Evolutionary conservation across 2,888 invertebrate genomes (phyloP), one percentile per base, ranked within the genome.

Genomic region (Dichetophora obliterata): DNA sequence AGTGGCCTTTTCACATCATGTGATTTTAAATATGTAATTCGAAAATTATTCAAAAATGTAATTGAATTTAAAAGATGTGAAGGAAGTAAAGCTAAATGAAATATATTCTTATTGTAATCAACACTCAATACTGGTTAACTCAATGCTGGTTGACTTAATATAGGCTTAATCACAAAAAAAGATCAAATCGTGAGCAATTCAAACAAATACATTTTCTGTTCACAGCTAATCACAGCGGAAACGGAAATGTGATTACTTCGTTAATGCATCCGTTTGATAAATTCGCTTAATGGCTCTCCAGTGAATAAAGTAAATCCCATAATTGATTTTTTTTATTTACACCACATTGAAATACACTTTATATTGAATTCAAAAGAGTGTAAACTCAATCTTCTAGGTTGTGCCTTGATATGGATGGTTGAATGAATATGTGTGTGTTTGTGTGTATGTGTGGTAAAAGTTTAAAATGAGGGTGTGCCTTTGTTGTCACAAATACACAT

Each of bases 191-290:
- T 14, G 2, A 43, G 14, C 43, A 43, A 43, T 43, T 43, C 43
- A 43, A 43, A 43, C 11, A 11, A 11, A 14, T 6, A 11, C 11
- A 43, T 43, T 43, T 6, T 43, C 43, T 11, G 43, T 43, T 43
- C 24, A 50, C 22, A 24, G 48, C 24, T 48, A 68, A 48, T 68
- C 68, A 50, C 48, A 50, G 68, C 68, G 68, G 68, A 68, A 68
- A 68, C 68, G 68, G 68, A 68, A 48, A 68, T 68, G 68, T 27
- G 68, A 68, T 68, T 68, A 50, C 48, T 68, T 27, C 24, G 50
- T 5, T 24, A 19, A 24, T 50, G 68, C 48, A 68, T 24, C 22
- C 68, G 50, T 48, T 68, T 24, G 68, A 48, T 68, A 50, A 68
- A 68, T 50, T 48, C 68, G 50, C 22, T 68, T 52, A 68, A 68